Base-by-base conservation (phyloP, 2,797 vertebrate species). In the Aldrovandia affinis region DNA sequence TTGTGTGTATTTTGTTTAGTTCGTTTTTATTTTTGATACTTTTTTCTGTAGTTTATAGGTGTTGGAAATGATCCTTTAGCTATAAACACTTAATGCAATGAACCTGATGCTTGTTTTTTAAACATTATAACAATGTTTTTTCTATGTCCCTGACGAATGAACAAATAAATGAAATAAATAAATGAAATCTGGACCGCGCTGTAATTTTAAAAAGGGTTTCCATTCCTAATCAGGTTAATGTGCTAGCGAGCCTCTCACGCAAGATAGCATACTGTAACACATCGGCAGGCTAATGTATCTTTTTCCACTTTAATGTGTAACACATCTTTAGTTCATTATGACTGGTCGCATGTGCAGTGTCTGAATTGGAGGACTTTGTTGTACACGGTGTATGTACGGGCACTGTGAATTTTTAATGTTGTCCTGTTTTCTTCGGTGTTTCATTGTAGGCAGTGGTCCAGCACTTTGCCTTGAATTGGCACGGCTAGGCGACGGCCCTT, bases 381-480 rank as follows among this genome's bases (percentile, higher is more conserved):
- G 55, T 82, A 77, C 39, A 61, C 22, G 2, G 36, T 9, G n/a
- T 28, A 1, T 65, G 20, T 65, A 50, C 44, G 28, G 44, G 57
- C 42, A n/a, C 39, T 36, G 68, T 61, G 52, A 22, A 18, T 73
- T 50, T 82, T 50, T 65, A 55, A 83, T 83, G 75, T 77, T 28
- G 18, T 36, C 50, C 22, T 82, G 12, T 85, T 86, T 84, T 42
- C 14, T 81, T 47, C 3, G 39, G 59, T 78, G 81, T 55, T 87
- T 84, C 84, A 81, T 94, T 93, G 86, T 90, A 96, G 95, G 95
- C 95, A 92, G 94, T 96, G 61, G 95, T 95, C 90, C 95, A 96
- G 91, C 95, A 96, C 95, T 96, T 93, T 96, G 96, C 28, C 94
- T 91, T 96, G 94, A 96, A 96, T 89, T 94, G 96, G 87, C 95